Evolutionary conservation across 2,113 vertebrate species (phyloP).

Genomic region (Rhinoderma darwinii): DNA sequence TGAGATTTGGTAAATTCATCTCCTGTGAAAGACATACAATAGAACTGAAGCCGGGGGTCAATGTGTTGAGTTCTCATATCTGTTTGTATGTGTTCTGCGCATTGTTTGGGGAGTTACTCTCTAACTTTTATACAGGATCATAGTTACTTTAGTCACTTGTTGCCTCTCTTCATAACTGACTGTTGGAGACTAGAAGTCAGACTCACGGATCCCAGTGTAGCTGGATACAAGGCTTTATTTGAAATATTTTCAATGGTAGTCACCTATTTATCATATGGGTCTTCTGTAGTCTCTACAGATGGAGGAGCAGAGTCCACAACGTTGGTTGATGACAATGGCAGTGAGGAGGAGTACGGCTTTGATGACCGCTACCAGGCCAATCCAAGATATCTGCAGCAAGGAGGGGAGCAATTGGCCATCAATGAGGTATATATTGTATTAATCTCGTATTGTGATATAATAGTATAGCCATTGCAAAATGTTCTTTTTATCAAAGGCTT

Average conservation of each 20-base stretch:
- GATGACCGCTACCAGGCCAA: slow-evolving; percentile 87
- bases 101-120: not conserved
- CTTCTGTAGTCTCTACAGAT: slow-evolving; percentile 76
- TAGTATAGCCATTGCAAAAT: not conserved
- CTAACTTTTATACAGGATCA: not conserved
- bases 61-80: not conserved
- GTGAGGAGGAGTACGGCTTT: slow-evolving; percentile 92
- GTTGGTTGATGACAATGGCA: slow-evolving; percentile 89
- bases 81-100: not conserved
- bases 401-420: slow-evolving; percentile 89
- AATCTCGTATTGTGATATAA: not conserved
- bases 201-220: not conserved
- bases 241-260: not conserved
- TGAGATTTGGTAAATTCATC: not conserved
- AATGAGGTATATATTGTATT: slow-evolving; percentile 82
- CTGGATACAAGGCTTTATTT: not conserved
- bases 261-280: not conserved
- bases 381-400: slow-evolving; percentile 86
- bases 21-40: not conserved
- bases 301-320: slow-evolving; percentile 77
- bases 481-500: not conserved
- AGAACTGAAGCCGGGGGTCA: not conserved
- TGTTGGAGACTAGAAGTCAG: not conserved
- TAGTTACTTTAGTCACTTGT: not conserved
- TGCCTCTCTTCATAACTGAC: not conserved